Evolutionary conservation across 2,888 invertebrate genomes (phyloP).

Genomic region (Desoria tigrina): DNA sequence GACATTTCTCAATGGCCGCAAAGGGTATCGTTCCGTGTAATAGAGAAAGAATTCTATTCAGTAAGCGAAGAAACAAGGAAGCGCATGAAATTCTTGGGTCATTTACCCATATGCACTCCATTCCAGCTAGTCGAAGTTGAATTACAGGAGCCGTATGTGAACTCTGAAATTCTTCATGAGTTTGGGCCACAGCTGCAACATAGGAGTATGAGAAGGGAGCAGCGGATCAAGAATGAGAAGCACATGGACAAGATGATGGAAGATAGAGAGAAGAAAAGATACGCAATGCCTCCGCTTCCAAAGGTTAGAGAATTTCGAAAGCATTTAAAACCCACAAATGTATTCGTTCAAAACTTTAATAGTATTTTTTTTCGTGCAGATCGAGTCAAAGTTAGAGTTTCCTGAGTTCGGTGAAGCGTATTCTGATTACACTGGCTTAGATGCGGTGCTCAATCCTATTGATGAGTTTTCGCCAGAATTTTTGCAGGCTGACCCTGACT

Average conservation of each 20-base stretch:
- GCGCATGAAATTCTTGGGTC: slow-evolving; percentile 74
- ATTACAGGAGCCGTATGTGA: slow-evolving; percentile 71
- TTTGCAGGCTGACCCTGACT: neutral
- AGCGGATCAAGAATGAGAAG: slow-evolving; percentile 74
- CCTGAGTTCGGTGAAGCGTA: slow-evolving; percentile 30
- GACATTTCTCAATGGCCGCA: slow-evolving; percentile 73
- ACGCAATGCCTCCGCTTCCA: neutral
- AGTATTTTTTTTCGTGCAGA: neutral
- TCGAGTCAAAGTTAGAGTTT: slow-evolving; percentile 26
- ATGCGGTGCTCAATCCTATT: neutral
- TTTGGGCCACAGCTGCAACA: slow-evolving; percentile 70
- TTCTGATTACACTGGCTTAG: neutral
- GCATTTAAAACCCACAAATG: too few species aligned
- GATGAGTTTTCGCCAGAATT: neutral
- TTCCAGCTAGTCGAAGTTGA: slow-evolving; percentile 88
- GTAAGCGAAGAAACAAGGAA: slow-evolving; percentile 80
- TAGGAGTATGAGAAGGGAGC: slow-evolving; percentile 69
- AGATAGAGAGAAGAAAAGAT: slow-evolving; percentile 55
- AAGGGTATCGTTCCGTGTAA: slow-evolving; percentile 71
- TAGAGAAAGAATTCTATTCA: slow-evolving; percentile 84
- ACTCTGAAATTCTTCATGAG: slow-evolving; percentile 64
- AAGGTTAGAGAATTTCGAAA: neutral
- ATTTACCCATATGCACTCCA: slow-evolving; percentile 85
- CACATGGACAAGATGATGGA: slow-evolving; percentile 73
- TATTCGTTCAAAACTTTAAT: neutral